These are phyloP conservation scores for Numenius arquata DNA, from an alignment of 2,113 vertebrate species.

Conservation along the genomic window DNA sequence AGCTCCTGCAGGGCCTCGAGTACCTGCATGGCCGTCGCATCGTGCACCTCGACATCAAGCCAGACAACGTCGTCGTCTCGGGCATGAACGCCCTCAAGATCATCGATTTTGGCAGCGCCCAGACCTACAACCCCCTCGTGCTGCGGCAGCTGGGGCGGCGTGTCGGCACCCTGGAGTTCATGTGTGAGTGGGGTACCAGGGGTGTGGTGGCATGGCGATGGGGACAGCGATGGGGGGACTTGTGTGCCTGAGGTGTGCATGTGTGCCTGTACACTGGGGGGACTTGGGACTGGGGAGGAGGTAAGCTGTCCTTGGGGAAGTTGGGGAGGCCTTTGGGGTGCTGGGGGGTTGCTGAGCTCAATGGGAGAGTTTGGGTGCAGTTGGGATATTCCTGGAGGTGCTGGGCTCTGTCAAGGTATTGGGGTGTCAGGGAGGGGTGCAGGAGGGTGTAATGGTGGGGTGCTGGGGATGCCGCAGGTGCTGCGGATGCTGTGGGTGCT, in stretches of 20 bases:
- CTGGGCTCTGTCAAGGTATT: neutral
- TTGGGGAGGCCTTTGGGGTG: neutral
- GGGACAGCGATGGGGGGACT: neutral
- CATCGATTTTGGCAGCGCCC: conserved; percentile 94
- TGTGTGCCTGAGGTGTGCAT: neutral
- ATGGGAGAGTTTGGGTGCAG: neutral
- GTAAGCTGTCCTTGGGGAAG: neutral
- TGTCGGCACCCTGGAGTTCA: conserved; percentile 91
- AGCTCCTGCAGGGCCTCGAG: conserved; percentile 93
- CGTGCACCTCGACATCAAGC: conserved; percentile 95
- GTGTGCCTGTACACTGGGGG: neutral
- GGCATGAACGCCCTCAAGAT: conserved; percentile 91
- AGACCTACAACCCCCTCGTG: conserved; percentile 91
- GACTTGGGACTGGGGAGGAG: neutral
- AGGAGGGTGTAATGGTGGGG: neutral
- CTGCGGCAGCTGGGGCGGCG: conserved; percentile 86
- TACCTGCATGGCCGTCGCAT: conserved; percentile 89
- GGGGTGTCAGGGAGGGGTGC: neutral
- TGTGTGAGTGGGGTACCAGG: conserved; percentile 81
- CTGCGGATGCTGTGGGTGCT: too few species aligned
- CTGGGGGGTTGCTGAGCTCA: neutral
- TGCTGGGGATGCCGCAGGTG: neutral
- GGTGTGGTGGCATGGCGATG: rapidly evolving
- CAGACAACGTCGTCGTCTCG: conserved; percentile 90
- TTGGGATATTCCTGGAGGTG: neutral